Percentiles rank a stretch among this genome's conserved stretches.
phyloP scores from a whole-genome alignment of 1,140 invertebrate genomes.

The Anastrepha ludens region DNA sequence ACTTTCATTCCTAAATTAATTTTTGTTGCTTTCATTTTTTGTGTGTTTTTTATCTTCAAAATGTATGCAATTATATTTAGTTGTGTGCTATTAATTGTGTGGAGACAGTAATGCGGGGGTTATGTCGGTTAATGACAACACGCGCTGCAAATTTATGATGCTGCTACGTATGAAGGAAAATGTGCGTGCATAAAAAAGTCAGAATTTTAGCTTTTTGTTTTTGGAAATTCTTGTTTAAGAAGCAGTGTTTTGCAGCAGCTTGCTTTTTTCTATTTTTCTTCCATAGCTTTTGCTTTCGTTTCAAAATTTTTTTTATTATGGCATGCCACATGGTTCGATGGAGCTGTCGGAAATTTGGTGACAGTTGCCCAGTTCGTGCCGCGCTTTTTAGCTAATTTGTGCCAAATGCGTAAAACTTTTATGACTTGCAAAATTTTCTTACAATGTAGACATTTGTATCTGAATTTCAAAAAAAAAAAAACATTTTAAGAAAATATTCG shows the following conservation, averaged over 20 bases:
- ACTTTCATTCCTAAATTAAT: background rate
- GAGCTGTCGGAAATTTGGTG: background rate
- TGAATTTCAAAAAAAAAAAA: background rate
- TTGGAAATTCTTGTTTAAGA: background rate
- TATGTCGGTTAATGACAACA: conserved; percentile 34
- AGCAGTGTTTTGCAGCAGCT: too few species aligned
- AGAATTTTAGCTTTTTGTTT: background rate
- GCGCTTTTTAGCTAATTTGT: conserved; percentile 17
- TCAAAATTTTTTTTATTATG: background rate
- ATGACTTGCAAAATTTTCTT: conserved; percentile 10
- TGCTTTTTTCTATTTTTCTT: background rate
- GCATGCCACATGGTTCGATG: background rate
- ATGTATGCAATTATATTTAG: background rate
- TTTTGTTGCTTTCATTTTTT: background rate
- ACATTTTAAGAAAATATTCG: background rate
- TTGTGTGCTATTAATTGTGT: too few species aligned
- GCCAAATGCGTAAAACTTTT: conserved; percentile 58
- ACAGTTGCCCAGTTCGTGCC: background rate
- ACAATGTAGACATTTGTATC: background rate
- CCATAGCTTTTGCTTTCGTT: background rate
- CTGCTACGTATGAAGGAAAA: background rate
- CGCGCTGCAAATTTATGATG: conserved; percentile 27
- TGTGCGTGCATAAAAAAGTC: background rate
- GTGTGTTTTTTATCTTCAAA: background rate
- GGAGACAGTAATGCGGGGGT: background rate